Conservation (phyloP, 2,797 vertebrate genomes). For the Loriculus beryllinus region DNA sequence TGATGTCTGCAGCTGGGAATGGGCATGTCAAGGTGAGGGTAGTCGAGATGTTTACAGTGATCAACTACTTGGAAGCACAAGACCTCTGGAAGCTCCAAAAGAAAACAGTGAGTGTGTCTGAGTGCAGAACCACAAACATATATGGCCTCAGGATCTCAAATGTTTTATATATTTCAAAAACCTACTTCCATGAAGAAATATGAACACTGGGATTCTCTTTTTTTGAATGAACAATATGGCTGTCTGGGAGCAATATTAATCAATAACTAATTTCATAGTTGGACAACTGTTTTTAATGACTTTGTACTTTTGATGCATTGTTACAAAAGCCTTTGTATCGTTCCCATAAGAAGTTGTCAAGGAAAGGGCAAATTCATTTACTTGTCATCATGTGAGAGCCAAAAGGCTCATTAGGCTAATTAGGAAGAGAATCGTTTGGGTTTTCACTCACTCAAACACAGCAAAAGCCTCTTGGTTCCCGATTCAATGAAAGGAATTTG, state of each 20-base stretch:
- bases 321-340: conserved; percentile 55
- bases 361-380: conserved; percentile 73
- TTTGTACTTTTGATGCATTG: conserved; percentile 62
- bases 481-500: neutral
- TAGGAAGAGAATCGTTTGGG: conserved; percentile 56
- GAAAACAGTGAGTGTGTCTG: neutral
- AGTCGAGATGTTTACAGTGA: neutral
- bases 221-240: conserved; percentile 61
- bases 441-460: conserved; percentile 29
- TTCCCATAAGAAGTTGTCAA: conserved; percentile 69
- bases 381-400: conserved; percentile 65
- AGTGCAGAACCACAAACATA: neutral
- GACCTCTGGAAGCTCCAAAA: neutral
- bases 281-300: conserved; percentile 77
- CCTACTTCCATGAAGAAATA: conserved; percentile 28
- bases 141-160: neutral
- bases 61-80: neutral
- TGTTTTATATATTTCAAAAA: neutral
- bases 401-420: conserved; percentile 74
- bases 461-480: neutral
- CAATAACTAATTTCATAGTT: conserved; percentile 79
- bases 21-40: neutral
- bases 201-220: neutral
- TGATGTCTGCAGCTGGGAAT: neutral
- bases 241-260: conserved; percentile 74